Base-by-base conservation (phyloP, 2,797 vertebrate genomes). In the Muscicapa striata region DNA sequence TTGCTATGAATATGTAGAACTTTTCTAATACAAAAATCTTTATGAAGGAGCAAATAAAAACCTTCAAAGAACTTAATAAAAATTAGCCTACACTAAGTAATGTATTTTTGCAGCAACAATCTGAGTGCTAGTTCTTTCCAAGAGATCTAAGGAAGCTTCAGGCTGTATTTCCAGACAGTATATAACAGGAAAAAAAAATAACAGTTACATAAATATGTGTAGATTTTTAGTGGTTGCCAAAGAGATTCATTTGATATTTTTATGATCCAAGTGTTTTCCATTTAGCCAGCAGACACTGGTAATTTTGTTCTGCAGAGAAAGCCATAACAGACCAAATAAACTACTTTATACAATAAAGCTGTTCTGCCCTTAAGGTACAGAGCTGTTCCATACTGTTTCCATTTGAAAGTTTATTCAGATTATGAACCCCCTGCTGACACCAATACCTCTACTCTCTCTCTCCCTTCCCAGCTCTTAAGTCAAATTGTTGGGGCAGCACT, bases 221-320 rank as follows among this genome's bases (percentile, higher is more conserved):
- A 89, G 74, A 90, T 93, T 95, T 95, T 94, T 94, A 87, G 87
- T 46, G 26, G 84, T 43, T 94, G 91, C 92, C 87, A 96, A 79
- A 94, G 32, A 94, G 84, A 95, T 81, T 73, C 73, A 95, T 95
- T 89, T 94, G 89, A 95, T 97, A 96, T 94, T 96, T 95, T 97
- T 90, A 96, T 92, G 92, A 96, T 95, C 85, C 93, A 90, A 95
- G 83, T 97, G 95, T 94, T 97, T 95, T 93, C 85, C 91, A 96
- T 95, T 96, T 95, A 95, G 83, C 85, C 92, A 94, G 89, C 94
- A 96, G 94, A 95, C 93, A 95, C 24, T 84, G 80, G 83, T 72
- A 91, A 94, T 95, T 90, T 94, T 90, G 81, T 90, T 94, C 91
- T 78, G 80, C 80, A 83, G 66, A 94, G 87, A 95, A 95, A 96